Evolutionary conservation across 2,888 invertebrate species (phyloP), one percentile per base, ranked within the genome.

Genomic region (Anodontia alba): DNA sequence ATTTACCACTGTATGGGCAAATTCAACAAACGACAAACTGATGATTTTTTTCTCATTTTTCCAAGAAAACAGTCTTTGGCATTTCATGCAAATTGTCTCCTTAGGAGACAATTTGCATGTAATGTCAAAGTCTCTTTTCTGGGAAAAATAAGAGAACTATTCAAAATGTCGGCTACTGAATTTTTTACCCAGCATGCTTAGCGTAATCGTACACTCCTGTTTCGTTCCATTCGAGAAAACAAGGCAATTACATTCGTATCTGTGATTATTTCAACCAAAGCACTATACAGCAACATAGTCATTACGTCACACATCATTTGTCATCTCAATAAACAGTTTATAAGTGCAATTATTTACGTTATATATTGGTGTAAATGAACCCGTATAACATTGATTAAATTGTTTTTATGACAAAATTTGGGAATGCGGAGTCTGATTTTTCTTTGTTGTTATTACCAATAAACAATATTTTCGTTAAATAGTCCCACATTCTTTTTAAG

Each of bases 301-400:
- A 62, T 62, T 33, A 62, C 62, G 62, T 33, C 62, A 62, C 33
- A 62, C 62, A 29, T 17, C 62, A 62, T 62, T 62, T 62, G 62
- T 33, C 2, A 62, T 29, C 15, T 2, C 62, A 2, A 62, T 62
- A 33, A 62, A 62, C 62, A 62, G 62, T 62, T 62, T 62, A 62
- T 10, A 31, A 62, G 17, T 5, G 8, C 20, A 20, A 20, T 62
- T 33, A 33, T 62, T 3, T 33, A 12, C 20, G 15, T 31, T 33
- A 62, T 29, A 20, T 31, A 8, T 33, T 17, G 1, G 31, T 33
- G 62, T 33, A 33, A 33, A 62, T 62, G 12, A 31, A 62, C 20
- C 33, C 23, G 10, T 62, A 23, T 7, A 31, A 33, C 7, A 33
- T 17, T 3, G 31, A 62, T 20, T 62, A 10, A 33, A 62, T 62